These are phyloP conservation scores for Malurus leucopterus DNA, from an alignment of 2,797 vertebrate species.

Conservation along the genomic window DNA sequence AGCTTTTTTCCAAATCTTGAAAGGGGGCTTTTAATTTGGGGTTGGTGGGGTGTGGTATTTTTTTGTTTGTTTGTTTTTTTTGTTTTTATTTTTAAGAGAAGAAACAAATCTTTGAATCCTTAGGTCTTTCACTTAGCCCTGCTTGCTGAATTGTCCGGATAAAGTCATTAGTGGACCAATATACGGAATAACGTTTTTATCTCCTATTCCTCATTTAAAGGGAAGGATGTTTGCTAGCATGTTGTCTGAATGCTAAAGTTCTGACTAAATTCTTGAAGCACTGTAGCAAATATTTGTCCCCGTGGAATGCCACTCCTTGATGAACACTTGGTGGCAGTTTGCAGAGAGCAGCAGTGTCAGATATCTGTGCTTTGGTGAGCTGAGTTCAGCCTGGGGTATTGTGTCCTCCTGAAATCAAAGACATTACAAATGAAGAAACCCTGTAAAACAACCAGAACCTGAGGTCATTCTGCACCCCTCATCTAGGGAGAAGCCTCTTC, in stretches of 20 bases:
- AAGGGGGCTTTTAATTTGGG: neutral
- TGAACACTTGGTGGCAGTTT: neutral
- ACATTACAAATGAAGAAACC: neutral
- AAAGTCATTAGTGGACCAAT: neutral
- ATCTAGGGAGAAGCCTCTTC: neutral
- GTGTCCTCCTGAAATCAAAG: neutral
- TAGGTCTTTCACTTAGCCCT: neutral
- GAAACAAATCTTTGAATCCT: neutral
- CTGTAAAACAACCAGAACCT: neutral
- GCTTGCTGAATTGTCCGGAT: neutral
- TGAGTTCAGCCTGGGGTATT: neutral
- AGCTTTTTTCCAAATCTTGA: neutral
- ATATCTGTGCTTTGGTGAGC: neutral
- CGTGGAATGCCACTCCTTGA: neutral
- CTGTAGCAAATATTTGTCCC: neutral
- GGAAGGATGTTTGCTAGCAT: neutral
- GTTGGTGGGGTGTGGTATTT: no score
- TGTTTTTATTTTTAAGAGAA: neutral
- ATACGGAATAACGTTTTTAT: neutral
- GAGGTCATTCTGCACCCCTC: neutral
- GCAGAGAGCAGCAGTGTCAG: fast-evolving
- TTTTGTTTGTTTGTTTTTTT: neutral
- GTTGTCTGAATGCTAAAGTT: neutral
- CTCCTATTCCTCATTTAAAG: neutral
- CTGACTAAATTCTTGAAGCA: neutral